Base-by-base conservation (phyloP, 2,797 vertebrate genomes). In the Poeciliopsis gracilis region DNA sequence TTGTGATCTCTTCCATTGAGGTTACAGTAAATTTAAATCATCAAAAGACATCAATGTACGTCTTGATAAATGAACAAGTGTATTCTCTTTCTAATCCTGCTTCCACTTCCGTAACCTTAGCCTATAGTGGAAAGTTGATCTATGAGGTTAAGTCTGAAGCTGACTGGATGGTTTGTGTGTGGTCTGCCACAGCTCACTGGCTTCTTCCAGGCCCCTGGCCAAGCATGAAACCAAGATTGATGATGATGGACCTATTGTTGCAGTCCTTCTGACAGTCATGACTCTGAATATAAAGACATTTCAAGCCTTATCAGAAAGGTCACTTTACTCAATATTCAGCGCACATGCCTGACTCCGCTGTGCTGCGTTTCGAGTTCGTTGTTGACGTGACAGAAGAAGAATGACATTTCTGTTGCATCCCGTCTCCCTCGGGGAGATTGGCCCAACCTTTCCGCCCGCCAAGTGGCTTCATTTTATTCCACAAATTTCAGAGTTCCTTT, bases 291-390 rank as follows among this genome's bases (percentile, higher is more conserved):
- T 80, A 90, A 88, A 90, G 82, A 87, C 72, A 77, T 79, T 78
- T 61, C 83, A 85, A 83, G 78, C 76, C 82, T 89, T 79, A 83
- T 89, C 84, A 86, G 75, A 93, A 94, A 94, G 91, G 92, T 93
- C 91, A 90, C 86, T 80, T 81, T 51, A 84, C 78, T 94, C 83
- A 81, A 76, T 88, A 92, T 92, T 90, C 89, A 83, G 67, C 78
- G 53, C 70, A 55, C 80, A 81, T 71, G 78, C 79, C 82, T 77
- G 81, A 83, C 77, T 86, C 43, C 76, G 72, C 73, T 72, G 77
- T 49, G 81, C 77, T 81, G 18, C 3, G 78, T 66, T 73, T 77
- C 51, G 61, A 72, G 63, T 63, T 66, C 46, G 66, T 86, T 77
- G 28, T 61, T 55, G 75, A 79, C 72, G 77, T 74, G 77, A 75